A percentile compares a stretch with the other conserved stretches of the same genome.
phyloP scores from a whole-genome alignment of 2,888 invertebrate species.

The Amblyteles armatorius region DNA sequence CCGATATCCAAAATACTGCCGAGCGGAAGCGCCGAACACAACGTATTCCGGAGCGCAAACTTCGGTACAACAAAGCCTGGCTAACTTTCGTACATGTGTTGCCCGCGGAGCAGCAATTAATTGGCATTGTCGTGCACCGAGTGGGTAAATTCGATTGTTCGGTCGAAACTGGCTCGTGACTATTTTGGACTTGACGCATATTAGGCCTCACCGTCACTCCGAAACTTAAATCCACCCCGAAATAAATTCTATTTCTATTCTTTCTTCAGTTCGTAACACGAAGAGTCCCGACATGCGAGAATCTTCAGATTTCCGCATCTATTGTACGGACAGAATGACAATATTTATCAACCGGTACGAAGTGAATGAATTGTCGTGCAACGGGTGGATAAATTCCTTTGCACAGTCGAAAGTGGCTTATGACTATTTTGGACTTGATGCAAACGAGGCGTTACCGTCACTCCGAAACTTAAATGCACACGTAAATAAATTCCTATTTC shows the following conservation, averaged over 20 bases:
- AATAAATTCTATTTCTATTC: no score
- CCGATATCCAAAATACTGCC: conserved; percentile 1
- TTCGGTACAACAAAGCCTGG: neutral
- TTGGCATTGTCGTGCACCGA: neutral
- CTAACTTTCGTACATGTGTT: neutral
- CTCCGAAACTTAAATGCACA: neutral
- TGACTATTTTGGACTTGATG: neutral
- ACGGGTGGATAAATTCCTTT: neutral
- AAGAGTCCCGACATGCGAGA: neutral
- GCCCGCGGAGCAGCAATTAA: neutral
- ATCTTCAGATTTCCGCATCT: neutral
- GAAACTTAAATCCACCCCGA: neutral
- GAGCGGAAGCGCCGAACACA: neutral
- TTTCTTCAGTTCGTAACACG: neutral
- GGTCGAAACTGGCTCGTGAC: neutral
- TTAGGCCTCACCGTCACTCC: neutral
- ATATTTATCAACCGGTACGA: neutral
- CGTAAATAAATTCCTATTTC: neutral
- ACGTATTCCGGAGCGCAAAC: neutral
- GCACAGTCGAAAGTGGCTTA: neutral
- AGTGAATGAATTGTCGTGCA: neutral
- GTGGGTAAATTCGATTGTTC: neutral
- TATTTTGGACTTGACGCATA: neutral
- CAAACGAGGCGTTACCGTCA: neutral
- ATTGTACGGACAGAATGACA: neutral